Conservation (phyloP, 2,888 invertebrate genomes). For the Antitype chi region DNA sequence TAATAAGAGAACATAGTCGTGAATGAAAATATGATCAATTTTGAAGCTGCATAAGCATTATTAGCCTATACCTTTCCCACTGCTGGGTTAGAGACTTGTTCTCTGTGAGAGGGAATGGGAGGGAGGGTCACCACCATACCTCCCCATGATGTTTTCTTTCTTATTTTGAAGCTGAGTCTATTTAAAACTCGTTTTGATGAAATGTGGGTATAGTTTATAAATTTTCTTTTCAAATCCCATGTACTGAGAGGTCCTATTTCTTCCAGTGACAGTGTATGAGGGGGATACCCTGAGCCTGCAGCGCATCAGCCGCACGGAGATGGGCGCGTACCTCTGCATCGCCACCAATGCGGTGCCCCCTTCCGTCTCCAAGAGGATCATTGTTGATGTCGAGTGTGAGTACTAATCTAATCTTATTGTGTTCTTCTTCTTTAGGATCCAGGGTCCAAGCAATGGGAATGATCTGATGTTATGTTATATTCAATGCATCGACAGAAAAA, state of each 20-base stretch:
- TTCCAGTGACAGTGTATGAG: conserved; percentile 95
- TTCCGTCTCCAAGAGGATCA: conserved; percentile 97
- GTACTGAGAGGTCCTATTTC: conserved; percentile 55
- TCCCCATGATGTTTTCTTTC: not conserved
- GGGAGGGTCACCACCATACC: no score
- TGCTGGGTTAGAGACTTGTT: not conserved
- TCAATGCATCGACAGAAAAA: not conserved
- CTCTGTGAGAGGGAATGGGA: no score
- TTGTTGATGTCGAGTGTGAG: conserved; percentile 97
- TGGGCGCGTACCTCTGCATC: conserved; percentile 96
- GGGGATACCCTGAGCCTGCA: conserved; percentile 96
- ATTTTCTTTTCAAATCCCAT: not conserved
- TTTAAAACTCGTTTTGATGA: not conserved
- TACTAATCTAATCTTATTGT: conserved; percentile 22
- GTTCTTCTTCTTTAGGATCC: not conserved
- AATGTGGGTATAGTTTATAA: no score
- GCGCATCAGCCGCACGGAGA: conserved; percentile 96
- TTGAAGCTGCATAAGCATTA: not conserved
- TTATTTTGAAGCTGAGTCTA: not conserved
- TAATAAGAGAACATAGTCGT: not conserved
- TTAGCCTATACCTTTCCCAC: not conserved
- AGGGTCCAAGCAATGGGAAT: no score
- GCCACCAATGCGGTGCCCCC: conserved; percentile 97
- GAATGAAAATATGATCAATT: not conserved
- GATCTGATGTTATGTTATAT: not conserved